Base-by-base conservation (phyloP, 1,140 invertebrate genomes). In the Drosophila pruinosa region DNA sequence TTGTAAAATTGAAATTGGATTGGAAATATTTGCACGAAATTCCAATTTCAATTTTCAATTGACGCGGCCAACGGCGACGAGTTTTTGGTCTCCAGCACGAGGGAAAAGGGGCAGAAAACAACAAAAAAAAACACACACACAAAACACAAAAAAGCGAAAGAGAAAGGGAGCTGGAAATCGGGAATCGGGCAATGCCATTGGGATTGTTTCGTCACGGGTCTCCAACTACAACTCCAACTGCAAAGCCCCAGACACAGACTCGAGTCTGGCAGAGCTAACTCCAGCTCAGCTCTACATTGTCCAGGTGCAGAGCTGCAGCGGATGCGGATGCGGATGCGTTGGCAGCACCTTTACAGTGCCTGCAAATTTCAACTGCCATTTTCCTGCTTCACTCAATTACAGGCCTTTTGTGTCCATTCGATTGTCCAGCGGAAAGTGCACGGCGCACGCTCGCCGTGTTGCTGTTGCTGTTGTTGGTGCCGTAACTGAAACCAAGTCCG, bases 1-100 rank as follows among this genome's bases (percentile, higher is more conserved):
- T 57, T 75, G 69, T 72, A 83, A 85, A 85, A 85, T 86, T 77
- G 76, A 85, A 85, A 85, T 86, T 86, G 81, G 64, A 74, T 86
- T 86, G 76, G 57, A 85, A 80, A 80, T 80, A 80, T 86, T 85
- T 85, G 76, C 72, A 52, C 76, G 61, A 86, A 85, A 83, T 86
- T 85, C 64, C 76, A 86, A 73, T 86, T 80, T 70, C 78, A 78
- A 74, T 85, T 85, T 80, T 80, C 68, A 86, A 80, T 86, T 77
- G 76, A 74, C 68, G 80, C 73, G 61, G 61, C 41, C 26, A 41
- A 50, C 47, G 57, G 47, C 52, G 28, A 43, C 14, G 43, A 53
- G 50, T 53, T 36, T 53, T 53, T 38, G 43, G 22, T 47, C 21
- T 21, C 19, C 21, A 26, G 21, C 43, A 47, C 12, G n/a, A 7